phyloP scores from a whole-genome alignment of 2,797 vertebrate species.

The Ptychobarbus kaznakovi region DNA sequence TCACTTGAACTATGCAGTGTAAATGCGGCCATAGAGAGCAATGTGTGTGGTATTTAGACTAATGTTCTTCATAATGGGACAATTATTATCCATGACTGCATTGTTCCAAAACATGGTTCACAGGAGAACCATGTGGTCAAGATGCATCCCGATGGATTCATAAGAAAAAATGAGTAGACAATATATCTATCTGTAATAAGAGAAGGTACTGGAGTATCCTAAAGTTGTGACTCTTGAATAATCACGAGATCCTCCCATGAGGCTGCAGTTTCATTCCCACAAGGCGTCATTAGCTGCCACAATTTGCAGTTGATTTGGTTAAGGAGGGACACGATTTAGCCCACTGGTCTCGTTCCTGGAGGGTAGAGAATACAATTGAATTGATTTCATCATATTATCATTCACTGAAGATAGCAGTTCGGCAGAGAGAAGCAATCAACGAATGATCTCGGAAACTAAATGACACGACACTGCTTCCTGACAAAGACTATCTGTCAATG shows the following conservation, averaged over 20 bases:
- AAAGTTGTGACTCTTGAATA: conserved; percentile 20
- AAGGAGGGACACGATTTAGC: conserved; percentile 17
- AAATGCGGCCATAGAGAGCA: background rate
- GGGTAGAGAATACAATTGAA: conserved; percentile 16
- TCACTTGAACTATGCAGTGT: too few species aligned
- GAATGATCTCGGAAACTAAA: conserved; percentile 27
- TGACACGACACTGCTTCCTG: conserved; percentile 36
- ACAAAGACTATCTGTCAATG: conserved; percentile 65
- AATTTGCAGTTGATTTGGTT: conserved; percentile 38
- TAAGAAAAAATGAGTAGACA: background rate
- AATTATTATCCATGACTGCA: background rate
- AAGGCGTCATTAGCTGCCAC: conserved; percentile 10
- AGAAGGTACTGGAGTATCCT: background rate
- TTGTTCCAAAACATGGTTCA: background rate
- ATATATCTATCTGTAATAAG: background rate
- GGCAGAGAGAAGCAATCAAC: conserved; percentile 55
- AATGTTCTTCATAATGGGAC: conserved; percentile 17
- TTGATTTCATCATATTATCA: conserved; percentile 22
- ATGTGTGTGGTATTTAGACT: background rate
- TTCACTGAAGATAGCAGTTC: conserved; percentile 54
- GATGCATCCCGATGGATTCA: background rate
- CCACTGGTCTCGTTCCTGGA: background rate
- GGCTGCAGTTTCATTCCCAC: conserved; percentile 16
- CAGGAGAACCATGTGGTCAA: conserved; percentile 5
- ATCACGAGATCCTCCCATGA: background rate